phyloP scores from a whole-genome alignment of 2,888 invertebrate genomes.

The Quadroppia sp. region DNA sequence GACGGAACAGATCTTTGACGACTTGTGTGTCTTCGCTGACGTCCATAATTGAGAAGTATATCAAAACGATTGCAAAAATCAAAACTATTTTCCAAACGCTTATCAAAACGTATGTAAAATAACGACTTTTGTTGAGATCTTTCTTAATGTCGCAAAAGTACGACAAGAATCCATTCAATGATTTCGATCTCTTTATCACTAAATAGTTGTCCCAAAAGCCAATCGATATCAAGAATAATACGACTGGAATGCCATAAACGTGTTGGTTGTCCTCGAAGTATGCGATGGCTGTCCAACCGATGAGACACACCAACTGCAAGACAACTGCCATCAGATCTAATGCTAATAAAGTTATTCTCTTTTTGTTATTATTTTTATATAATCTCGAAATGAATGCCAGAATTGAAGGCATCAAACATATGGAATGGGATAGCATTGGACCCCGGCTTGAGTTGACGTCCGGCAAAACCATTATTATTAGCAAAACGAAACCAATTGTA shows the following conservation, averaged over 20 bases:
- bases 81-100: slow-evolving; percentile 83
- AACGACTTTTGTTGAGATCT: slow-evolving; percentile 71
- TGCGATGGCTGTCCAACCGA: slow-evolving; percentile 62
- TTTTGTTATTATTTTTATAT: slow-evolving; percentile 50
- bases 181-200: slow-evolving; percentile 66
- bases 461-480: slow-evolving; percentile 57
- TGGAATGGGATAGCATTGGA: slow-evolving; percentile 56
- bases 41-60: slow-evolving; percentile 68
- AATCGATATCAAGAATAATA: slow-evolving; percentile 77
- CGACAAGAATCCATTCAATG: slow-evolving; percentile 69
- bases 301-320: slow-evolving; percentile 64
- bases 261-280: not conserved
- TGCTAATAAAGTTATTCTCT: slow-evolving; percentile 49
- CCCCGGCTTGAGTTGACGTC: slow-evolving; percentile 56
- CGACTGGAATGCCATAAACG: slow-evolving; percentile 75
- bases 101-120: slow-evolving; percentile 83
- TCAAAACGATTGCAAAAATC: slow-evolving; percentile 71
- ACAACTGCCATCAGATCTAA: slow-evolving; percentile 62
- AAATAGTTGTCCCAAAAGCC: slow-evolving; percentile 99
- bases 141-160: slow-evolving; percentile 72
- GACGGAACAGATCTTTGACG: slow-evolving; percentile 68
- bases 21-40: slow-evolving; percentile 73
- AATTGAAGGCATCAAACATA: slow-evolving; percentile 56
- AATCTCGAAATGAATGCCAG: slow-evolving; percentile 47
- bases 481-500: slow-evolving; percentile 55